Evolutionary conservation across 2,888 invertebrate genomes (phyloP).

Genomic region (Callyntrura guangdongensis): DNA sequence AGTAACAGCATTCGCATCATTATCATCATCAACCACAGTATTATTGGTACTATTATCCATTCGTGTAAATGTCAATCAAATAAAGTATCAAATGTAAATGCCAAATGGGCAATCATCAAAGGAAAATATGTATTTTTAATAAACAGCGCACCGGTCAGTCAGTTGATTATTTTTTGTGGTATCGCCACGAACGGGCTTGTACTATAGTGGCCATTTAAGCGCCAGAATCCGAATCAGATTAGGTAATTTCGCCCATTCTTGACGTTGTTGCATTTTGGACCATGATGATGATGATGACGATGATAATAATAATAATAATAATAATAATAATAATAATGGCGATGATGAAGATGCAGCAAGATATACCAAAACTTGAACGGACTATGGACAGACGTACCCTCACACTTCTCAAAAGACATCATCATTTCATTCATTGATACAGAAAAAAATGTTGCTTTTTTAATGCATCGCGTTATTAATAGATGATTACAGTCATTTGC

Average conservation of each 20-base stretch:
- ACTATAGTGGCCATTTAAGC: too few relatives aligned
- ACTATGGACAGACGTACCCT: not conserved
- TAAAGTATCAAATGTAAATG: not conserved
- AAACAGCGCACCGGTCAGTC: not conserved
- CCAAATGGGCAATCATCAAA: not conserved
- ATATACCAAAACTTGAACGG: not conserved
- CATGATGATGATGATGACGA: not conserved
- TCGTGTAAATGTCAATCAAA: constrained; percentile 1
- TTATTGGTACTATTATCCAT: not conserved
- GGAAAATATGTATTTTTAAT: not conserved
- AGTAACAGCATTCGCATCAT: not conserved
- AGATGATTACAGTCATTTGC: not conserved
- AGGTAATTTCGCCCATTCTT: not conserved
- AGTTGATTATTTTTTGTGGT: not conserved
- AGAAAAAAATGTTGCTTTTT: not conserved
- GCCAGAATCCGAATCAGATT: not conserved
- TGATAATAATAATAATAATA: too few relatives aligned
- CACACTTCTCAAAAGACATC: not conserved
- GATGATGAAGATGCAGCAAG: not conserved
- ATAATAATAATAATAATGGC: not conserved
- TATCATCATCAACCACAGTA: not conserved
- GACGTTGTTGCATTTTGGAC: not conserved
- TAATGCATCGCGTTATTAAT: not conserved
- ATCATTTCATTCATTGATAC: constrained; percentile 6
- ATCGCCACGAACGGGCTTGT: not conserved